Conservation (phyloP, 2,797 vertebrate genomes). For the Orestias chungarensis region DNA sequence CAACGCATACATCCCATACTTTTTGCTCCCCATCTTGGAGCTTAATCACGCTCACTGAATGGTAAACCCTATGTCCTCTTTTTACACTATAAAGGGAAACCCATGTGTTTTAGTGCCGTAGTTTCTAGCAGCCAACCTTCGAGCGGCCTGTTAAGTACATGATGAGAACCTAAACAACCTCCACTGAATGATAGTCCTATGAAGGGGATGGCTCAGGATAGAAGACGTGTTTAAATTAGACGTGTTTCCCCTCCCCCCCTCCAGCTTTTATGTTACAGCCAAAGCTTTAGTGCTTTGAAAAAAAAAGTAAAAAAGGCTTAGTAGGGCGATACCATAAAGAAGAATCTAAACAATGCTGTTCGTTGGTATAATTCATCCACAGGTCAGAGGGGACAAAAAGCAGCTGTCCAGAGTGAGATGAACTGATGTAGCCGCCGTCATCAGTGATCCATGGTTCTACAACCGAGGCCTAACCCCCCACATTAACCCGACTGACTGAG, state of each 20-base stretch:
- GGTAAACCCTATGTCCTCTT: constrained; percentile 40
- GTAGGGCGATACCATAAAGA: constrained; percentile 48
- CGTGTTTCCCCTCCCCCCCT: too few relatives aligned
- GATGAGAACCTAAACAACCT: constrained; percentile 60
- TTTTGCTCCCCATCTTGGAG: constrained; percentile 19
- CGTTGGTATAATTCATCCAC: constrained; percentile 59
- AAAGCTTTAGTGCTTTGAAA: constrained; percentile 34
- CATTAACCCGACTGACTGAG: constrained; percentile 22
- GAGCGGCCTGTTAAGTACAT: constrained; percentile 51
- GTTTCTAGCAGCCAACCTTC: constrained; percentile 27
- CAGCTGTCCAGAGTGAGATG: constrained; percentile 55
- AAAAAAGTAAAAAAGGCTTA: constrained; percentile 29
- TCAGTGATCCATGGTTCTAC: constrained; percentile 36
- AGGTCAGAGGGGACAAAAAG: constrained; percentile 57
- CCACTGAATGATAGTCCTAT: constrained; percentile 19
- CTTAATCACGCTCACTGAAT: constrained; percentile 36
- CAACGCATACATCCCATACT: constrained; percentile 17
- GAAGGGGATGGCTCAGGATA: constrained; percentile 27
- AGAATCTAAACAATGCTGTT: constrained; percentile 34
- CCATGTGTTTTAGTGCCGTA: constrained; percentile 39
- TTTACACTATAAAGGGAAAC: constrained; percentile 48
- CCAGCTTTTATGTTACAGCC: constrained; percentile 45
- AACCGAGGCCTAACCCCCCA: constrained; percentile 6
- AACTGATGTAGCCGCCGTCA: constrained; percentile 38
- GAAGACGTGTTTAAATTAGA: constrained; percentile 36